Base-by-base conservation (phyloP, 2,113 vertebrate species). In the Prolemur simus region DNA sequence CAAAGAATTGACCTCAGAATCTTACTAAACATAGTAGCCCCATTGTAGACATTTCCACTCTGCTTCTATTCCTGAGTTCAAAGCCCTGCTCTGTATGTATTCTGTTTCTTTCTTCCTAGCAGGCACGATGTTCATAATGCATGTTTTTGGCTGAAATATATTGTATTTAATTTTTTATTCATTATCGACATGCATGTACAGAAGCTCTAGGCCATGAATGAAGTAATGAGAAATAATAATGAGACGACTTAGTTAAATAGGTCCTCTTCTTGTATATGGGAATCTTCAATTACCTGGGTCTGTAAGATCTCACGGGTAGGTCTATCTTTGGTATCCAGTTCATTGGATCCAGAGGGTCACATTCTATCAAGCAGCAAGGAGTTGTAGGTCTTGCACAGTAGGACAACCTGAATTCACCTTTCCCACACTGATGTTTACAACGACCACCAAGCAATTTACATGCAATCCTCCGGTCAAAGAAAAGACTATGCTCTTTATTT, bases 401-500 rank as follows among this genome's bases (percentile, higher is more conserved):
- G 6, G 11, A 1, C 32, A 94, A 0, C 45, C 29, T 64, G 64
- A 94, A 42, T 78, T 95, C 27, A 54, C 83, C 52, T 8, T 85
- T 1, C 47, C 17, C 64, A 85, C 87, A 94, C 14, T 58, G 39
- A 29, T 7, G 60, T 94, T 69, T 96, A 81, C 73, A 97, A 0
- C 18, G 64, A 68, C 78, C 71, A 3, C 84, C 60, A 85, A 94
- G 8, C 12, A 27, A 37, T 81, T 7, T 7, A 45, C 88, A 94
- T 60, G 64, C 71, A 2, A 8, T 3, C 8, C 8, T 8, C n/a
- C 6, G 0, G 54, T 81, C 34, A 63, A 94, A 68, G 23, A 3
- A 0, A 37, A 6, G 0, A 37, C 0, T 1, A 4, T 23, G 15
- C 5, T 49, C 1, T 58, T 84, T 32, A 15, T 3, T 52, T 92